Evolutionary conservation across 35 echinoderm and acorn worm species (phyloP).

Genomic region (Eucidaris tribuloides): DNA sequence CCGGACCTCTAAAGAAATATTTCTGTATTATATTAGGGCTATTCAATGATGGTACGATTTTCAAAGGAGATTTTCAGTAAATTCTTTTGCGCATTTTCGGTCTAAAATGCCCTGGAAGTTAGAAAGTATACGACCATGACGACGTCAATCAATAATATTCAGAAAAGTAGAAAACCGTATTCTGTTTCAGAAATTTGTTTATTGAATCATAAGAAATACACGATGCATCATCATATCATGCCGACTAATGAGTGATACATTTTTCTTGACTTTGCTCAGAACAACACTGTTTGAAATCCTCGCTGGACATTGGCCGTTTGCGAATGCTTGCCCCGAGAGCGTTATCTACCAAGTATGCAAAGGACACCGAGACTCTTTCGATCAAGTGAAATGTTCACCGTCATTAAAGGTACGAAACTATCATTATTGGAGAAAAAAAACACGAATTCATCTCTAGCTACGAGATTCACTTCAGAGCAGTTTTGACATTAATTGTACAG

Average conservation of each 20-base stretch:
- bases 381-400: not conserved
- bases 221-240: not conserved
- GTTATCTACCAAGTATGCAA: not conserved
- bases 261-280: not conserved
- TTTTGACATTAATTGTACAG: not conserved
- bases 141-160: not conserved
- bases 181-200: not conserved
- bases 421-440: not conserved
- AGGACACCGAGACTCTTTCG: not conserved
- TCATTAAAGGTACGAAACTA: not conserved
- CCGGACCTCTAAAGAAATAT: not conserved
- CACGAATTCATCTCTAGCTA: not conserved
- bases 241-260: not conserved
- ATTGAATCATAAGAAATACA: not conserved
- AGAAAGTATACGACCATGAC: too few relatives aligned
- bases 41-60: not conserved
- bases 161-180: not conserved
- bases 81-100: too few relatives aligned
- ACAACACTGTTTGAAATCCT: not conserved
- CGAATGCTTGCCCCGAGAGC: conserved; percentile 1
- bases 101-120: too few relatives aligned
- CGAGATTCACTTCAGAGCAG: too few relatives aligned
- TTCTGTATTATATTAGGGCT: not conserved
- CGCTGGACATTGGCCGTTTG: not conserved
- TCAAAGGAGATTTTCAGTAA: not conserved